Base-by-base conservation (phyloP, 2,113 vertebrate species). In the Urocynchramus pylzowi region DNA sequence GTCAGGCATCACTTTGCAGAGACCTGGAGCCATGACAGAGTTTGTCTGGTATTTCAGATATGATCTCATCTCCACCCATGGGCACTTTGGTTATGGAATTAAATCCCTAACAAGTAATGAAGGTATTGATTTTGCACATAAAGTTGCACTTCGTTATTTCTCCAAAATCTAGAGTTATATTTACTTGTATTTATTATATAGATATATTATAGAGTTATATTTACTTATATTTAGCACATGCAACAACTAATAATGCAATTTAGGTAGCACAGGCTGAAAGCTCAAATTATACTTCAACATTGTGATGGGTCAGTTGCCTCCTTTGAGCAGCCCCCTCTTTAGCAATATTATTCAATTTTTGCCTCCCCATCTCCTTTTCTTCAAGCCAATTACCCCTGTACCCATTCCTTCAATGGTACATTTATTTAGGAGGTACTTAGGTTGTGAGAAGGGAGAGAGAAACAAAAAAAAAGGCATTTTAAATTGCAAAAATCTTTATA, bases 21-120 rank as follows among this genome's bases (percentile, higher is more conserved):
- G 56, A 44, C 23, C 84, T 89, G 89, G 42, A 89, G 54, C 73
- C 6, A 1, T n/a, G 65, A 47, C 69, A 76, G 86, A 57, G 24
- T 16, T 89, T 9, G 17, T 59, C 82, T 91, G 78, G 42, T 44
- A 44, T 85, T 93, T 79, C 52, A 90, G 89, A 88, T 85, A 26
- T 85, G 87, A 88, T 54, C 90, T 93, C 90, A 90, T 83, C 78
- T 54, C 71, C 59, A 69, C 21, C 37, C 31, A 31, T 65, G 76
- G 75, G 67, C 37, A 63, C 45, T 93, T 71, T 42, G 75, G 68
- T 92, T 86, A 44, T 63, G 59, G 67, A 94, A 92, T 73, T 75
- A 57, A 80, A 80, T 50, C 84, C 5, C 0, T 31, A 63, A 50
- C 33, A 73, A 83, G 33, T 44, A 80, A 88, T 59, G 39, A 83